Conservation (phyloP, 2,113 vertebrate species). For the Siniperca knerii region DNA sequence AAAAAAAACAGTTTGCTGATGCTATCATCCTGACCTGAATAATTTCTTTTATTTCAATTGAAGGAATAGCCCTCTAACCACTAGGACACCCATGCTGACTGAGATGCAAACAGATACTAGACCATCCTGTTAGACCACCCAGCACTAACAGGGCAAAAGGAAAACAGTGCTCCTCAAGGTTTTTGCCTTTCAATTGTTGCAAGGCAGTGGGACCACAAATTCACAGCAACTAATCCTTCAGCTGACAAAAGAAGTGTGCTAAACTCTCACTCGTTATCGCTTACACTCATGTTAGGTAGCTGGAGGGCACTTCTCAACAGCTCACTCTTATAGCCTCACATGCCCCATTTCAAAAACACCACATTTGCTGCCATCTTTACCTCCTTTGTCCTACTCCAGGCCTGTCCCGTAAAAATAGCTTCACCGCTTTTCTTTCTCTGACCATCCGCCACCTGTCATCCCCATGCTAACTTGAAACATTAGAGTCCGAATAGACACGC, state of each 20-base stretch:
- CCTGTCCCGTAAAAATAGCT: constrained; percentile 33
- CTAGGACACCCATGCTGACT: neutral
- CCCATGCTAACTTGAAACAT: constrained; percentile 72
- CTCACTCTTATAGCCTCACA: constrained; percentile 55
- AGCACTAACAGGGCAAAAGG: constrained; percentile 33
- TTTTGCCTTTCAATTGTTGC: constrained; percentile 53
- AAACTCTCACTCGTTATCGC: constrained; percentile 53
- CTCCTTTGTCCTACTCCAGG: constrained; percentile 68
- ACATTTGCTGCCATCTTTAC: constrained; percentile 73
- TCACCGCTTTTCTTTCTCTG: constrained; percentile 23
- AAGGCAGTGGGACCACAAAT: constrained; percentile 38
- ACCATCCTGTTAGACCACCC: too few relatives aligned
- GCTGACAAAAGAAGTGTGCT: constrained; percentile 63
- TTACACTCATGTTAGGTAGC: constrained; percentile 65
- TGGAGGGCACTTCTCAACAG: constrained; percentile 70
- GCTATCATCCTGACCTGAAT: too few relatives aligned
- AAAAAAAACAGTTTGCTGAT: too few relatives aligned
- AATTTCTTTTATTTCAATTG: too few relatives aligned
- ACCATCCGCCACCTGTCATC: constrained; percentile 67
- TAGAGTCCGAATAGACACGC: constrained; percentile 56
- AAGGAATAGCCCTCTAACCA: neutral
- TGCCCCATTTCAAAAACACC: constrained; percentile 70
- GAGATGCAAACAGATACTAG: neutral
- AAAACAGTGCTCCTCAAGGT: constrained; percentile 20
- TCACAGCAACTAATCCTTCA: constrained; percentile 63